Evolutionary conservation across 2,797 vertebrate genomes (phyloP).

Genomic region (Tokudaia tokunoshimensis): DNA sequence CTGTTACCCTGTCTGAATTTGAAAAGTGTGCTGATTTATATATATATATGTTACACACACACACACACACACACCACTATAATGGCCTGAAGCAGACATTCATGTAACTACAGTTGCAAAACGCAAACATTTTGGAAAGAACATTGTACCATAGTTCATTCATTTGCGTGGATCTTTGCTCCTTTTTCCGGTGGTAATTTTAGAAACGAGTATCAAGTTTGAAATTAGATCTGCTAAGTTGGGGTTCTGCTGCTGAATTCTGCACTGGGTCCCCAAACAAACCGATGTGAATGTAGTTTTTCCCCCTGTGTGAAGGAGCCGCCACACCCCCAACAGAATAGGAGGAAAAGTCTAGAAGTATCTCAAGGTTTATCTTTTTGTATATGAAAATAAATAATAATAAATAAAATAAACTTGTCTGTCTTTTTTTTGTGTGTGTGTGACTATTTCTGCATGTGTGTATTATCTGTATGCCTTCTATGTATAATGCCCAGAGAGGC

Average conservation of each 20-base stretch:
- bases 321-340: conserved; percentile 91
- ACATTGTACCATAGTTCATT: conserved; percentile 95
- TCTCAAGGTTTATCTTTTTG: conserved; percentile 97
- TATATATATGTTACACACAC: conserved; percentile 85
- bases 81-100: conserved; percentile 91
- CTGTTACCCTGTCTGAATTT: conserved; percentile 92
- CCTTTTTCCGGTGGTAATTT: conserved; percentile 95
- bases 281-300: conserved; percentile 96
- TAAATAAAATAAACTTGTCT: conserved; percentile 51
- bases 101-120: conserved; percentile 91
- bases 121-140: conserved; percentile 90
- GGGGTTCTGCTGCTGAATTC: conserved; percentile 91
- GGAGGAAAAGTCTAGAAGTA: conserved; percentile 91
- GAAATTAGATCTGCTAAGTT: conserved; percentile 92
- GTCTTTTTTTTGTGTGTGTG: not conserved
- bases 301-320: conserved; percentile 61
- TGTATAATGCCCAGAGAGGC: not conserved
- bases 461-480: not conserved
- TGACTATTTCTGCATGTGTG: not conserved
- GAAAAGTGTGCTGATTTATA: conserved; percentile 90
- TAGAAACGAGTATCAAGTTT: conserved; percentile 93
- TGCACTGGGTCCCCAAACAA: conserved; percentile 93
- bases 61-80: conserved; percentile 80
- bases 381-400: conserved; percentile 94
- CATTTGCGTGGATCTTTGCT: conserved; percentile 94